These are phyloP conservation scores for Melospiza melodia DNA, from an alignment of 2,113 vertebrate genomes.

Conservation along the genomic window DNA sequence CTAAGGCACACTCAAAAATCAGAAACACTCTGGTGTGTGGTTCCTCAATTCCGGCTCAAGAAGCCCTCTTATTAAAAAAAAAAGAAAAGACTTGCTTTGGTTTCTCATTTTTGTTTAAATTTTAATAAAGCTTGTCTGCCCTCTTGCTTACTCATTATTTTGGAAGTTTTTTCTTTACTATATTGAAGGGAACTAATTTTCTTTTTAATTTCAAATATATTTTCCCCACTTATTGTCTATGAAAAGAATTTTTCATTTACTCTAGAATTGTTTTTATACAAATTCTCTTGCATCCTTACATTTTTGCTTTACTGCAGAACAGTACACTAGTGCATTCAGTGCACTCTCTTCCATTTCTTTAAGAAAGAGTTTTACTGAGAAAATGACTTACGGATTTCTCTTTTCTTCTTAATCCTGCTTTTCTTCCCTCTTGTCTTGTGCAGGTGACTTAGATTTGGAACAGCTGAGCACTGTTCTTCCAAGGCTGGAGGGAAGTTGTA, in stretches of 20 bases:
- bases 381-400: background rate
- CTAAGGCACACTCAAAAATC: background rate
- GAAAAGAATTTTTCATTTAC: background rate
- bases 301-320: background rate
- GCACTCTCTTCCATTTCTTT: background rate
- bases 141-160: background rate
- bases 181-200: background rate
- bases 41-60: background rate
- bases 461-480: background rate
- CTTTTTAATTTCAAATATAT: background rate
- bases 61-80: background rate
- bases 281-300: background rate
- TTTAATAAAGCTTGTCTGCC: background rate
- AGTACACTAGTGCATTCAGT: background rate
- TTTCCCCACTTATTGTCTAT: background rate
- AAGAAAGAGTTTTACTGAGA: background rate
- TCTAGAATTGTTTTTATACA: background rate
- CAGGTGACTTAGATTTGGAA: background rate
- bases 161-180: background rate
- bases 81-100: background rate
- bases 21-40: background rate
- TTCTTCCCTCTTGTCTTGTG: background rate
- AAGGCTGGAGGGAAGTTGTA: background rate
- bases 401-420: background rate
- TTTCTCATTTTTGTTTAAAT: background rate